phyloP scores from a whole-genome alignment of 2,888 invertebrate genomes.

The Melanargia galathea region DNA sequence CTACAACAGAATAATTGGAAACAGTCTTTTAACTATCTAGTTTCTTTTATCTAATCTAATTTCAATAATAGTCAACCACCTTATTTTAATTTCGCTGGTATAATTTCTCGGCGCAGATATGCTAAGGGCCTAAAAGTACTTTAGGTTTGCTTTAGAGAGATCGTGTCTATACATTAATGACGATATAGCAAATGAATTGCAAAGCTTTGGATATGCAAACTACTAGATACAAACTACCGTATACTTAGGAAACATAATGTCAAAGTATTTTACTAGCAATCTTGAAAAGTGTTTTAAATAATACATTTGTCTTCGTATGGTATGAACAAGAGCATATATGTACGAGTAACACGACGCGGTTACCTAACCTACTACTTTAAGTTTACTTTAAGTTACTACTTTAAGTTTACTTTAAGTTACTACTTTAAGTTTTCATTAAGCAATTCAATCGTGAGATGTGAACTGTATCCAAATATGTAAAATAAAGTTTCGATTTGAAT shows the following conservation, averaged over 20 bases:
- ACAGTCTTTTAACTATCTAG: no score
- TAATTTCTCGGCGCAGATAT: no score
- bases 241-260: constrained; percentile 14
- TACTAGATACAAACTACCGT: no score
- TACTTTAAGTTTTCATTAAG: background rate
- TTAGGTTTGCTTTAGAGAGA: background rate
- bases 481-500: constrained; percentile 11
- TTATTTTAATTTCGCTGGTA: no score
- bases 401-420: background rate
- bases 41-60: no score
- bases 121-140: no score
- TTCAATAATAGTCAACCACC: no score
- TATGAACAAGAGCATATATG: constrained; percentile 11
- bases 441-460: background rate
- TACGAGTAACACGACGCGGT: background rate
- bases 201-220: constrained; percentile 1
- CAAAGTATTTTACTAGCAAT: constrained; percentile 25
- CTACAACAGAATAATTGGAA: no score
- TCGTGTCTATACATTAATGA: constrained; percentile 3
- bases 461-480: background rate
- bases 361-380: background rate
- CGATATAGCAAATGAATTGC: background rate
- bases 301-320: constrained; percentile 25
- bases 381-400: no score
- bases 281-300: constrained; percentile 28